These are phyloP conservation scores for Drepana arcuata DNA, from an alignment of 1,140 invertebrate genomes.

Conservation along the genomic window DNA sequence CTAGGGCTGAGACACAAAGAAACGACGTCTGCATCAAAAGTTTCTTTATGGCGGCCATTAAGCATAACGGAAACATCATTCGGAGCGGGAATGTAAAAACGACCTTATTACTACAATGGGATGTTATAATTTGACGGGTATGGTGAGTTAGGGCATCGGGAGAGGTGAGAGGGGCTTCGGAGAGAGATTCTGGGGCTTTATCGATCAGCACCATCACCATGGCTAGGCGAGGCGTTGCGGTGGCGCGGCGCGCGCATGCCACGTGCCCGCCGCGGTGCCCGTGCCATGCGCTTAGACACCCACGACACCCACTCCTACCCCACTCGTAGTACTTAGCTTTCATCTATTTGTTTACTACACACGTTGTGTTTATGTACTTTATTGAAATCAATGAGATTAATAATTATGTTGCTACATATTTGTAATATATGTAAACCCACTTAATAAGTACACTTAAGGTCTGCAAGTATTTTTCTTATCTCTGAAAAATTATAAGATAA, in stretches of 20 bases:
- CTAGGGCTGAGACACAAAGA: slow-evolving; percentile 31
- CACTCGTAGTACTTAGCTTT: too few relatives aligned
- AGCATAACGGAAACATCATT: slow-evolving; percentile 28
- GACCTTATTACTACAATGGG: slow-evolving; percentile 49
- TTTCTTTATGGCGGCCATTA: slow-evolving; percentile 47
- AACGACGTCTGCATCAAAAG: slow-evolving; percentile 31
- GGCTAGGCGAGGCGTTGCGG: slow-evolving; percentile 19
- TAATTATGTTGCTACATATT: too few relatives aligned
- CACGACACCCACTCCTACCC: too few relatives aligned
- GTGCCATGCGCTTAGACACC: slow-evolving; percentile 2
- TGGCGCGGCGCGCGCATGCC: slow-evolving; percentile 47
- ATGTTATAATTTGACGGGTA: slow-evolving; percentile 49
- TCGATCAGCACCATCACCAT: slow-evolving; percentile 59
- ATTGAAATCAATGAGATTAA: too few relatives aligned
- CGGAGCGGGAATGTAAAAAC: slow-evolving; percentile 35
- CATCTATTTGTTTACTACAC: too few relatives aligned
- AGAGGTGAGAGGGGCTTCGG: slow-evolving; percentile 38
- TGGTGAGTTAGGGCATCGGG: slow-evolving; percentile 27
- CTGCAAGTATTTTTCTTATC: too few relatives aligned
- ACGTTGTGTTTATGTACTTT: too few relatives aligned
- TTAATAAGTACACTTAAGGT: too few relatives aligned
- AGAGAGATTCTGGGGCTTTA: slow-evolving; percentile 59
- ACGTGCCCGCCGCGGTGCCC: slow-evolving; percentile 16
- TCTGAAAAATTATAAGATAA: too few relatives aligned
- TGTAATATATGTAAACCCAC: too few relatives aligned